These are phyloP conservation scores for Macrotrachela quadricornifera DNA, from an alignment of 1,140 invertebrate species.

Conservation along the genomic window DNA sequence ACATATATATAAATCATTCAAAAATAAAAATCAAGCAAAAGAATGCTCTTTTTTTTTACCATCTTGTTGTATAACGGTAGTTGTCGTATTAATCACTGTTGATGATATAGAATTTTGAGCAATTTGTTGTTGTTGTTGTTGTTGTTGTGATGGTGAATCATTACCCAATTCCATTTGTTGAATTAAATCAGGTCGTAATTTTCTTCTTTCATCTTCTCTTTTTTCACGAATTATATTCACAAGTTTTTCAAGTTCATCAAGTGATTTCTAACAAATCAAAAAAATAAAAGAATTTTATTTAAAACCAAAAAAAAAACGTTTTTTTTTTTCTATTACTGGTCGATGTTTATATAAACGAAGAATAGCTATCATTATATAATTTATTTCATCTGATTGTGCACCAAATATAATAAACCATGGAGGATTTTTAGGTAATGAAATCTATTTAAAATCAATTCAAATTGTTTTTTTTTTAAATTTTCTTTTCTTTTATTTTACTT, in stretches of 20 bases:
- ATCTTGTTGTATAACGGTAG: no score
- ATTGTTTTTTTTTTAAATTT: neutral
- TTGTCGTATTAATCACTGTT: no score
- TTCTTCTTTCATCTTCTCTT: neutral
- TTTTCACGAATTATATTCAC: neutral
- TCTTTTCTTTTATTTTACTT: conserved; percentile 15
- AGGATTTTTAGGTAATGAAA: conserved; percentile 61
- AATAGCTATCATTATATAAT: neutral
- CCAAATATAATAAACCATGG: conserved; percentile 67
- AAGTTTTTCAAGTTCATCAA: neutral
- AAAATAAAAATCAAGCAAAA: no score
- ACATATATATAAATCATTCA: no score
- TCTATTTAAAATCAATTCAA: conserved; percentile 16
- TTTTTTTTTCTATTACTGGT: no score
- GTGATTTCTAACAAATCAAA: neutral
- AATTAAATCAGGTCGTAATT: no score
- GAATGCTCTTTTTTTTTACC: no score
- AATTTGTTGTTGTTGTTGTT: no score
- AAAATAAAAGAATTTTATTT: neutral
- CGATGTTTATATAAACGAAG: conserved; percentile 2
- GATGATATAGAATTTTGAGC: no score
- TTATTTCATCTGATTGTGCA: conserved; percentile 32
- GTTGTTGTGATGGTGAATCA: no score
- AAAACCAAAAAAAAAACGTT: neutral
- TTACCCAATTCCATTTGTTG: no score